Evolutionary conservation across 1,140 invertebrate genomes (phyloP).

Genomic region (Drosophila nikananu): DNA sequence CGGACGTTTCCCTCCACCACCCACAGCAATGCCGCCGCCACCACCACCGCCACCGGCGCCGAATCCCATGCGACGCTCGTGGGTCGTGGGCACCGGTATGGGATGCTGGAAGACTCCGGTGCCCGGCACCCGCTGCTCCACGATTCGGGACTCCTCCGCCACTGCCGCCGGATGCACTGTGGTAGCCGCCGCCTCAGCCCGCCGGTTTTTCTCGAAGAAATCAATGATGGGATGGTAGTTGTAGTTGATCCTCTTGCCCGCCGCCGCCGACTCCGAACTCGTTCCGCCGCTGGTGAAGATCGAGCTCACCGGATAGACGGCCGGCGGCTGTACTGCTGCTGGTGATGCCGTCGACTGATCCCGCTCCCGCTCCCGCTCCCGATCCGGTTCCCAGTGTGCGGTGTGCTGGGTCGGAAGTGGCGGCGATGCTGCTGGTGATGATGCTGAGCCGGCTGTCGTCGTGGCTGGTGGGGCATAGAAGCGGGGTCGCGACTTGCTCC

Average conservation of each 20-base stretch:
- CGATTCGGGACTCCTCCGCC: slow-evolving; percentile 48
- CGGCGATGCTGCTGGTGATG: slow-evolving; percentile 24
- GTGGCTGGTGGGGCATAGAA: slow-evolving; percentile 70
- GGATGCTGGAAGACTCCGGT: slow-evolving; percentile 50
- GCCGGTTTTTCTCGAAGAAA: slow-evolving; percentile 88
- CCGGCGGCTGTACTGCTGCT: slow-evolving; percentile 46
- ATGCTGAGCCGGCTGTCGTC: slow-evolving; percentile 44
- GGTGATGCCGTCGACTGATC: slow-evolving; percentile 63
- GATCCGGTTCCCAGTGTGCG: slow-evolving; percentile 35
- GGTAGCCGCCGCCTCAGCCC: slow-evolving; percentile 28
- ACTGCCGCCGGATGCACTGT: slow-evolving; percentile 10
- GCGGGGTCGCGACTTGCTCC: slow-evolving; percentile 67
- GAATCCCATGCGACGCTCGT: slow-evolving; percentile 77
- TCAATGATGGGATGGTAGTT: slow-evolving; percentile 94
- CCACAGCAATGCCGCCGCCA: slow-evolving; percentile 44
- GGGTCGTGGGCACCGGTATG: slow-evolving; percentile 48
- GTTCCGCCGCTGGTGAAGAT: slow-evolving; percentile 44
- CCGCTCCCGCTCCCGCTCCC: slow-evolving; percentile 47
- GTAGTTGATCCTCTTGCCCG: slow-evolving; percentile 89
- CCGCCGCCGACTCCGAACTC: slow-evolving; percentile 26
- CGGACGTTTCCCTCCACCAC: slow-evolving; percentile 40
- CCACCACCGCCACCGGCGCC: slow-evolving; percentile 53
- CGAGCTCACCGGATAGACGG: slow-evolving; percentile 66
- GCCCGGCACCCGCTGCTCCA: slow-evolving; percentile 49
- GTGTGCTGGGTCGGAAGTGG: slow-evolving; percentile 62